A percentile compares a stretch with the other conserved stretches of the same genome.
Evolutionary conservation across 2,113 vertebrate species (phyloP).

Genomic region (Petaurus breviceps): DNA sequence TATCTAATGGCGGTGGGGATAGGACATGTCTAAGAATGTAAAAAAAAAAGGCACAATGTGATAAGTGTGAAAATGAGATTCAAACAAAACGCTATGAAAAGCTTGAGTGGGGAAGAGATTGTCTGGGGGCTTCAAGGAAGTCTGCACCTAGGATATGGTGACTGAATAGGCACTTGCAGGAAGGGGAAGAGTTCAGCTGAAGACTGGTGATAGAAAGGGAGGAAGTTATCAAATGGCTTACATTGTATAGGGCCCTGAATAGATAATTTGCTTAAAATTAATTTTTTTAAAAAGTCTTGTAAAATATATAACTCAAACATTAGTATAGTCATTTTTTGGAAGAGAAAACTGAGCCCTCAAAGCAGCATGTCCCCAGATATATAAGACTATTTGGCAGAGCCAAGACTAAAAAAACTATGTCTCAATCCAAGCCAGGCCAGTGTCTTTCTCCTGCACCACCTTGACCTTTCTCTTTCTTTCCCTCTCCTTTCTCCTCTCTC

Average conservation of each 20-base stretch:
- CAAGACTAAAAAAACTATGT: background rate
- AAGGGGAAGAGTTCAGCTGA: background rate
- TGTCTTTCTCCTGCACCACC: background rate
- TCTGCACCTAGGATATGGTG: background rate
- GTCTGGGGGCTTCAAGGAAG: background rate
- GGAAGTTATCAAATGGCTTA: background rate
- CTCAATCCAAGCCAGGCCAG: background rate
- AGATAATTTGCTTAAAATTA: background rate
- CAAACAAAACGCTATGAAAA: background rate
- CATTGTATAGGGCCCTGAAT: background rate
- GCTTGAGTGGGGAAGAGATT: background rate
- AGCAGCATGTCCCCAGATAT: background rate
- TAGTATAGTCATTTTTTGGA: too few species aligned
- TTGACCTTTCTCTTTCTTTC: background rate
- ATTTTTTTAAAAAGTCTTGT: background rate
- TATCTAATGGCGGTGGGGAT: background rate
- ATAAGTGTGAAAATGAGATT: background rate
- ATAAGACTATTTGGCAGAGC: background rate
- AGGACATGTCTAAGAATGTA: background rate
- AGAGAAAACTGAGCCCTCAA: background rate
- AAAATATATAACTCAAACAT: background rate
- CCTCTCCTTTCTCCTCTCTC: background rate
- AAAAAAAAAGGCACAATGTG: background rate
- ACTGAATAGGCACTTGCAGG: background rate
- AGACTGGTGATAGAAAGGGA: background rate